A percentile compares a stretch with the other conserved stretches of the same genome.
Conservation (phyloP, 2,113 vertebrate species). For the Crotalus horridus region DNA sequence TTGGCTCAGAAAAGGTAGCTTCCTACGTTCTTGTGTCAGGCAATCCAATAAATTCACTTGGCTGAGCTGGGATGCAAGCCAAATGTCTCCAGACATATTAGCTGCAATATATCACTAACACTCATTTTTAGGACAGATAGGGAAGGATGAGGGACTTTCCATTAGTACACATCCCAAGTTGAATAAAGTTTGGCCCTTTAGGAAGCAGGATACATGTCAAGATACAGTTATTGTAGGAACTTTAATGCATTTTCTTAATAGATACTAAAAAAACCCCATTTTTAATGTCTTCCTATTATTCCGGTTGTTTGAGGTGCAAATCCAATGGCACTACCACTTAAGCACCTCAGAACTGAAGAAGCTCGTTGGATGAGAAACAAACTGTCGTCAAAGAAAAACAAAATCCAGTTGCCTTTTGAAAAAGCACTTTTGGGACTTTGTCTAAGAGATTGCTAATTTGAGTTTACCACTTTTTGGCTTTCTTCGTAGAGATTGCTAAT, state of each 20-base stretch:
- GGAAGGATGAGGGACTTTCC: neutral
- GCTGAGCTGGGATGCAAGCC: neutral
- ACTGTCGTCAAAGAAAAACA: neutral
- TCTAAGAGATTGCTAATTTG: neutral
- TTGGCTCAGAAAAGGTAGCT: neutral
- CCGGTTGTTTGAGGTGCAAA: neutral
- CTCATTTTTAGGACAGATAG: neutral
- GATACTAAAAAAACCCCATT: neutral
- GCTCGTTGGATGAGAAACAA: neutral
- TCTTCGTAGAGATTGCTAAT: neutral
- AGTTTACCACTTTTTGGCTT: neutral
- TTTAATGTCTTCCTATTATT: neutral
- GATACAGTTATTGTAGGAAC: neutral
- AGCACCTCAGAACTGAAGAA: neutral
- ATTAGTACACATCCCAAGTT: neutral
- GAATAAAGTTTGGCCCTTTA: neutral
- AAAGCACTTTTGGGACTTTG: neutral
- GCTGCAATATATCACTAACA: neutral
- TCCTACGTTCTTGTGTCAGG: neutral
- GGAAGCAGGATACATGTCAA: neutral
- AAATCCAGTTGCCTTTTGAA: neutral
- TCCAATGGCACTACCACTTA: neutral
- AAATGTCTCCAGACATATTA: neutral
- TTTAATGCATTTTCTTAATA: neutral
- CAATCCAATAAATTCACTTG: neutral